phyloP scores from a whole-genome alignment of 2,888 invertebrate genomes.

The Abrostola tripartita region DNA sequence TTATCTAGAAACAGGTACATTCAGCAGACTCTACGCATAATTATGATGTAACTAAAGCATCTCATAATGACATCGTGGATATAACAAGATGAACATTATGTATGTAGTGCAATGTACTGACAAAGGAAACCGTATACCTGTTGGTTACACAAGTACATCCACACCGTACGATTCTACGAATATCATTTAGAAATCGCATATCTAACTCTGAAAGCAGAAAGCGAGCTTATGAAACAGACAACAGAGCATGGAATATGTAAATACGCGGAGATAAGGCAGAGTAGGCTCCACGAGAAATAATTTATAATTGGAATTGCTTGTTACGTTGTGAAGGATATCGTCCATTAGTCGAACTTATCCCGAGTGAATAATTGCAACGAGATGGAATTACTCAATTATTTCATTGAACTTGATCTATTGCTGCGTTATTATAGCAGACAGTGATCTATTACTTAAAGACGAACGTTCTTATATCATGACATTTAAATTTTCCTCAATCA shows the following conservation, averaged over 20 bases:
- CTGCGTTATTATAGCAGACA: conserved; percentile 27
- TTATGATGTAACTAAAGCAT: conserved; percentile 8
- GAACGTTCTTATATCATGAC: conserved; percentile 14
- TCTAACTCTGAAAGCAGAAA: conserved; percentile 50
- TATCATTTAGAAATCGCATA: conserved; percentile 55
- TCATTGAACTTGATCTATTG: conserved; percentile 48
- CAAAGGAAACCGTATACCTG: conserved; percentile 50
- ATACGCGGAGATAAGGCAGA: conserved; percentile 30
- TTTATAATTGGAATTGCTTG: conserved; percentile 43
- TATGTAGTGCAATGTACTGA: conserved; percentile 43
- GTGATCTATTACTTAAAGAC: conserved; percentile 31
- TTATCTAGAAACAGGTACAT: not conserved
- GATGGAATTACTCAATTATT: conserved; percentile 44
- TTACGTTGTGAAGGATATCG: conserved; percentile 56
- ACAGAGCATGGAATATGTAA: conserved; percentile 50
- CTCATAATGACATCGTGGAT: conserved; percentile 10
- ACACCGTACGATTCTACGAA: conserved; percentile 47
- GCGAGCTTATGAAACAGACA: conserved; percentile 44
- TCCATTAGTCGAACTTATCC: conserved; percentile 55
- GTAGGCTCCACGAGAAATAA: conserved; percentile 26
- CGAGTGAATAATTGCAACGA: conserved; percentile 57
- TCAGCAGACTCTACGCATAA: not conserved
- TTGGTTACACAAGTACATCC: conserved; percentile 37
- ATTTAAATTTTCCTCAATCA: conserved; percentile 6
- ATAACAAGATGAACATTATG: conserved; percentile 38